Conservation (phyloP, 2,888 invertebrate species). For the Rhorus exstirpatorius region DNA sequence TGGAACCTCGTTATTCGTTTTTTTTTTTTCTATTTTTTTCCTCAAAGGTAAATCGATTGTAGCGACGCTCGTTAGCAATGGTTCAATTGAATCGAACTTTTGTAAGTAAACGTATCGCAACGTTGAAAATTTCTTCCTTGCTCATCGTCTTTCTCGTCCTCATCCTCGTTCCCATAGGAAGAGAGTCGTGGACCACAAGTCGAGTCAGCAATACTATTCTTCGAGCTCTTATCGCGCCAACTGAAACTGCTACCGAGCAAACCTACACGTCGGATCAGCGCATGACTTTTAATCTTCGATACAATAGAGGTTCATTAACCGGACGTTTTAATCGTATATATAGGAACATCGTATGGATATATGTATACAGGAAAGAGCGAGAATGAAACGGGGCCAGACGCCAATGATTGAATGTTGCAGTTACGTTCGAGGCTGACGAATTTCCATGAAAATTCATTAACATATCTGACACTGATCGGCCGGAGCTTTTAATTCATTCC, state of each 20-base stretch:
- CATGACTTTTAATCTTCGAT: constrained; percentile 66
- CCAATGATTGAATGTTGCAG: too few species aligned
- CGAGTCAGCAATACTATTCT: constrained; percentile 80
- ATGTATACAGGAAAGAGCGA: too few species aligned
- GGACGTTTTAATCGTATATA: constrained; percentile 61
- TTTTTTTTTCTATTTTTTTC: too few species aligned
- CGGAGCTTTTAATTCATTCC: too few species aligned
- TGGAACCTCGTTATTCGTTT: too few species aligned
- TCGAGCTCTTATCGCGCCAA: constrained; percentile 75
- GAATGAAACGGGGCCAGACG: too few species aligned
- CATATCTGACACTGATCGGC: too few species aligned
- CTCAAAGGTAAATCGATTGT: constrained; percentile 1
- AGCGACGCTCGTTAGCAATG: constrained; percentile 73
- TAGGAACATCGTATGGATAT: too few species aligned
- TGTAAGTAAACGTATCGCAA: constrained; percentile 54
- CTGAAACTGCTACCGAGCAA: constrained; percentile 66
- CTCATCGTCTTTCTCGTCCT: constrained; percentile 33
- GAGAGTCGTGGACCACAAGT: constrained; percentile 66
- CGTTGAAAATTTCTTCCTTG: constrained; percentile 49
- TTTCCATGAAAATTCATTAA: too few species aligned
- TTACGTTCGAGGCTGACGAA: too few species aligned
- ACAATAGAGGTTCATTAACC: constrained; percentile 72
- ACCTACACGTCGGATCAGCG: constrained; percentile 48
- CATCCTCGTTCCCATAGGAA: constrained; percentile 19
- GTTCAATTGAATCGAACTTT: constrained; percentile 75